phyloP scores from a whole-genome alignment of 2,113 vertebrate species.

The Paramormyrops kingsleyae region DNA sequence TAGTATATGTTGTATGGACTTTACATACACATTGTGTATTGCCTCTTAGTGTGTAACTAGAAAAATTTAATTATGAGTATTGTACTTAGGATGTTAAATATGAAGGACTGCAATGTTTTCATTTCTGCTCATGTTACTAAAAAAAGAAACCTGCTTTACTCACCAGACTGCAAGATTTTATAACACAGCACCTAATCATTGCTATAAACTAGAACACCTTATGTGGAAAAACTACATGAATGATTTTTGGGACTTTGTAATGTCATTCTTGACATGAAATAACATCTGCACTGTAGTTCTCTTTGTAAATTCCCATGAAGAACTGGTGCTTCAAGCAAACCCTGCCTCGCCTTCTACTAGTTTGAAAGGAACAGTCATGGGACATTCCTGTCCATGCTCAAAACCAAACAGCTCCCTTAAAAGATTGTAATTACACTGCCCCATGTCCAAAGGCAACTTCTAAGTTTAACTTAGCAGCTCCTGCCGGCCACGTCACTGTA shows the following conservation, averaged over 20 bases:
- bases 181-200: not conserved
- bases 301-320: not conserved
- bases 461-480: not conserved
- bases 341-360: not conserved
- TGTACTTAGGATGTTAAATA: not conserved
- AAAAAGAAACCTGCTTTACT: not conserved
- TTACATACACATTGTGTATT: not conserved
- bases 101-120: not conserved
- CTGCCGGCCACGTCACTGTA: not conserved
- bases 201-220: not conserved
- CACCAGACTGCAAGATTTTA: not conserved
- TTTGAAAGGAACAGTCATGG: not conserved
- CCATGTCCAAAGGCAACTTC: not conserved
- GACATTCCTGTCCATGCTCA: not conserved
- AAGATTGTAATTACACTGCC: not conserved
- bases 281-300: not conserved
- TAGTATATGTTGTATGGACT: not conserved
- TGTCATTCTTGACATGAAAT: not conserved
- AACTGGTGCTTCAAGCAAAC: not conserved
- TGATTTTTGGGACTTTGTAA: not conserved
- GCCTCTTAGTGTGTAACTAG: not conserved
- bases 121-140: not conserved
- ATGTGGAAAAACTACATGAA: not conserved
- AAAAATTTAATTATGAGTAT: not conserved
- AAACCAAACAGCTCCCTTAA: constrained; percentile 2